Percentiles rank a stretch among this genome's conserved stretches.
phyloP scores from a whole-genome alignment of 2,888 invertebrate genomes.

The Acanthosepion esculentum region DNA sequence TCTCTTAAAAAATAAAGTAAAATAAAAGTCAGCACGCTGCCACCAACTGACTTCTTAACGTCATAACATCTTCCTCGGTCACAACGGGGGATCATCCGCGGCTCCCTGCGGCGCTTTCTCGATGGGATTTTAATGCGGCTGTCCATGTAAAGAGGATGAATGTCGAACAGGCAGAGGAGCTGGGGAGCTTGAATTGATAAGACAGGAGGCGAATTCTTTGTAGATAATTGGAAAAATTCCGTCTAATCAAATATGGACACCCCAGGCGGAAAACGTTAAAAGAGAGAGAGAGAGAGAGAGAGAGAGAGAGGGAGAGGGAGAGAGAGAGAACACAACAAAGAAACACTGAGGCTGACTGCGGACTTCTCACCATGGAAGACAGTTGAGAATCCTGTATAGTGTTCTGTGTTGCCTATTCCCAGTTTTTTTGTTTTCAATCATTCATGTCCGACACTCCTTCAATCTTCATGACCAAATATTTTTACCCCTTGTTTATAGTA shows the following conservation, averaged over 20 bases:
- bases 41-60: neutral
- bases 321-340: neutral
- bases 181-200: neutral
- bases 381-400: neutral
- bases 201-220: neutral
- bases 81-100: conserved; percentile 11
- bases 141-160: neutral
- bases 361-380: neutral
- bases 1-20: neutral
- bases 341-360: neutral
- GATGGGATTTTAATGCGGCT: neutral
- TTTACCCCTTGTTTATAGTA: no score
- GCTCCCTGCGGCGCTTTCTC: neutral
- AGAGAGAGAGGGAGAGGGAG: neutral
- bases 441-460: no score
- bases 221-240: neutral
- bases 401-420: neutral
- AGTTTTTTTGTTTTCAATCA: neutral
- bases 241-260: neutral
- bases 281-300: neutral
- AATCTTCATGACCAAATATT: no score
- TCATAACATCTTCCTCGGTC: neutral
- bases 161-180: neutral
- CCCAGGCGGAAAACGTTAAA: neutral
- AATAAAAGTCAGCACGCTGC: neutral